Evolutionary conservation across 2,113 vertebrate species (phyloP), one percentile per base, ranked within the genome.

Genomic region (Deroptyus accipitrinus): DNA sequence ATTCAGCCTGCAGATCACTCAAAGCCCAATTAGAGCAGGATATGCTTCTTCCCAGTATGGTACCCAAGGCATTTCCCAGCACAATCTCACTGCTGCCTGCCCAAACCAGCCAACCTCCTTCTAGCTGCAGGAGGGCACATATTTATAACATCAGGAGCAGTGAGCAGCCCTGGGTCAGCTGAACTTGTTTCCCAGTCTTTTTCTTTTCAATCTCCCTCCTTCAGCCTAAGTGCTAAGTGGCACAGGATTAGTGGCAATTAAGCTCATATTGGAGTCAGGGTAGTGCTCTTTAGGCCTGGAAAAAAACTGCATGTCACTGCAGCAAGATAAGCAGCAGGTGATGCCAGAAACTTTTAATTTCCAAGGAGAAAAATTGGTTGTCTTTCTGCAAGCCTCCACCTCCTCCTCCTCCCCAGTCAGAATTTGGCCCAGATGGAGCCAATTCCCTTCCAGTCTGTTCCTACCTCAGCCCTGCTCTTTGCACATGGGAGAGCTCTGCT

Each of bases 301-400:
- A 89, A 87, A 84, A 91, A 92, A 48, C 77, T 82, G 72, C 20
- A 64, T 69, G 73, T 76, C 89, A 68, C 69, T 92, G 66, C 69
- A 76, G 83, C 66, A 92, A 73, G 89, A 95, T 68, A 95, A 95
- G 86, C 74, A 94, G 83, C 95, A 97, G 86, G 93, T 96, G 89
- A 94, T 95, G 89, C 67, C 91, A 92, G 57, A 91, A 94, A 83
- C 62, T 73, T 96, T 97, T 89, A 55, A 84, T 82, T 95, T 79
- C 66, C 74, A 86, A 84, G 62, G 23, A 78, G 86, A 92, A 83
- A 92, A 96, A 94, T 33, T 39, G 28, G n/a, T 95, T 83, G 76
- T 70, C 69, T 94, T 94, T 57, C 76, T 77, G 54, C 49, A 92
- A 91, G 37, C 51, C 11, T 9, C 62, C 48, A 49, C 48, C 33